Conservation (phyloP, 2,888 invertebrate species). For the Sthenelais limicola region DNA sequence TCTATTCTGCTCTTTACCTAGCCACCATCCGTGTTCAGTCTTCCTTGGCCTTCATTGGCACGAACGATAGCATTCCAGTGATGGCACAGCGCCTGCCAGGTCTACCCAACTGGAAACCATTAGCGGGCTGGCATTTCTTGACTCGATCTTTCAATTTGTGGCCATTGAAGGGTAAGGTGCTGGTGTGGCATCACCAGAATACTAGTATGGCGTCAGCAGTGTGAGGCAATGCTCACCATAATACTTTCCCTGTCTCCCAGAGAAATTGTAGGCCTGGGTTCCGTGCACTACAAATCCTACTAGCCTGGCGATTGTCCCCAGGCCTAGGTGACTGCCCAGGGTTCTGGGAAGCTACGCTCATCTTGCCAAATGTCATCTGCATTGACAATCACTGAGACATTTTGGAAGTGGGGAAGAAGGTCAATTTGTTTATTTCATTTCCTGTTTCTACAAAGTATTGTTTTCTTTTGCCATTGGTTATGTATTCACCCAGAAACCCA, state of each 20-base stretch:
- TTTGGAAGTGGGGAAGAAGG: too few species aligned
- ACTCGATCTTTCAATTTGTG: constrained; percentile 36
- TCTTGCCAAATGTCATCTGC: not conserved
- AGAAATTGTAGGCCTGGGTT: not conserved
- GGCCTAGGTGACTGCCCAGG: not conserved
- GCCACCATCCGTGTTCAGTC: too few species aligned
- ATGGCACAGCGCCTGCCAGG: not conserved
- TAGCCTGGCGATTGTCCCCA: not conserved
- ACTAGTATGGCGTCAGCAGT: not conserved
- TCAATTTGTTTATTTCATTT: too few species aligned
- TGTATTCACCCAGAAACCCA: too few species aligned
- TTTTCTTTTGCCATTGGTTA: too few species aligned
- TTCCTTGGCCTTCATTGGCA: too few species aligned
- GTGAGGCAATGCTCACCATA: not conserved
- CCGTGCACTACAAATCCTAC: too few species aligned
- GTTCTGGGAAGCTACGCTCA: not conserved
- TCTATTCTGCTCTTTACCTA: too few species aligned
- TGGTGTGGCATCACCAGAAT: not conserved
- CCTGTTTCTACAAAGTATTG: too few species aligned
- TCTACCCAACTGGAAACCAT: constrained; percentile 14
- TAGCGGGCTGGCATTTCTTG: constrained; percentile 31
- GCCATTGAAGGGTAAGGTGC: constrained; percentile 19
- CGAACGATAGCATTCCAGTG: too few species aligned
- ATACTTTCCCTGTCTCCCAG: constrained; percentile 9
- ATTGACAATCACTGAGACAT: too few species aligned